A percentile compares a stretch with the other conserved stretches of the same genome.
These are phyloP conservation scores for Oxyruncus cristatus DNA, from an alignment of 2,113 vertebrate species.

Conservation along the genomic window DNA sequence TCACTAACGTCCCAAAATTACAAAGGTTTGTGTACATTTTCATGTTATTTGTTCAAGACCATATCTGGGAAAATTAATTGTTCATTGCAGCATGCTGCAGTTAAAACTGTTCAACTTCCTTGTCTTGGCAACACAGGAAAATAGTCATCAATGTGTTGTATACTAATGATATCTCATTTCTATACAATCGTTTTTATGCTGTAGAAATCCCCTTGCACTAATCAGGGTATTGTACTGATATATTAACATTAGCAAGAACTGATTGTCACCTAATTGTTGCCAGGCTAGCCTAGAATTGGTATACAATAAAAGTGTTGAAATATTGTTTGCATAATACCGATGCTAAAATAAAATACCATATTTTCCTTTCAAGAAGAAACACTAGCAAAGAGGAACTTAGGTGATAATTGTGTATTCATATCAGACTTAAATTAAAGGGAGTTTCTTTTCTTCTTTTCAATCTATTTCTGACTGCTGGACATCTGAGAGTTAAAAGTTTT, in stretches of 20 bases:
- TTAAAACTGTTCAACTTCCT: neutral
- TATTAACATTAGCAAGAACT: neutral
- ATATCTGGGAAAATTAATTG: neutral
- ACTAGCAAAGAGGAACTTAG: neutral
- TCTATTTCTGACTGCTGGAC: neutral
- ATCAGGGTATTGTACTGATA: neutral
- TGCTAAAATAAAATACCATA: neutral
- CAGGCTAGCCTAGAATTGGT: neutral
- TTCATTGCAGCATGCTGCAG: neutral
- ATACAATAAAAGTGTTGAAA: neutral
- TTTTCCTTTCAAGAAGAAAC: neutral
- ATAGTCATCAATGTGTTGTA: neutral
- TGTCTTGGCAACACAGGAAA: neutral
- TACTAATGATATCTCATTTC: neutral
- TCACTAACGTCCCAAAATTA: neutral
- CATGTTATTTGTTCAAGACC: neutral
- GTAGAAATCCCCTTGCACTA: neutral
- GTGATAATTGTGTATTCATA: neutral
- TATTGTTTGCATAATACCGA: neutral
- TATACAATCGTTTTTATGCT: neutral
- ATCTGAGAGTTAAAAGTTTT: slow-evolving; percentile 20
- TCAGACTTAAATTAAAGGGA: neutral
- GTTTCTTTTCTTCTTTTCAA: neutral
- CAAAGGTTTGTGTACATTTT: neutral
- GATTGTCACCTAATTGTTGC: neutral